Evolutionary conservation across 35 echinoderm and acorn worm species (phyloP).

Genomic region (Diadema setosum): DNA sequence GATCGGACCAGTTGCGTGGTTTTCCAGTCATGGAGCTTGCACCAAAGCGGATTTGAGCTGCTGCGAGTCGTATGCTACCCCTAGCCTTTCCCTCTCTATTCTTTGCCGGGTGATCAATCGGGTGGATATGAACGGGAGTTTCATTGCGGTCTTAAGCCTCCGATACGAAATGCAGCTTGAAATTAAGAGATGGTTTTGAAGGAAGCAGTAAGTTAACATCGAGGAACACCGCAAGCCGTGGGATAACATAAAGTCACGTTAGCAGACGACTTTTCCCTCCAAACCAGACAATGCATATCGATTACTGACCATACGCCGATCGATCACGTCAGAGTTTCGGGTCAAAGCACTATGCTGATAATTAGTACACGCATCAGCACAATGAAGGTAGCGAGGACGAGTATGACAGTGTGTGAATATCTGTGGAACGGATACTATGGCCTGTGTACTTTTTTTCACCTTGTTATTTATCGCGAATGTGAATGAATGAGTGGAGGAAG

Average conservation of each 20-base stretch:
- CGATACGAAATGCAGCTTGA: too few relatives aligned
- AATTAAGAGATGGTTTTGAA: too few relatives aligned
- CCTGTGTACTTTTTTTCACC: slow-evolving; percentile 7
- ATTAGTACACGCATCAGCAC: neutral
- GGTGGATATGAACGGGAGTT: too few relatives aligned
- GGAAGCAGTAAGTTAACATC: too few relatives aligned
- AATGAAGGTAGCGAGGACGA: neutral
- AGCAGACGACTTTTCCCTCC: too few relatives aligned
- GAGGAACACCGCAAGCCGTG: too few relatives aligned
- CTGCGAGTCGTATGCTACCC: too few relatives aligned
- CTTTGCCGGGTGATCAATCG: too few relatives aligned
- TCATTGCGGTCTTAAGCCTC: too few relatives aligned
- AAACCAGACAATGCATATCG: neutral
- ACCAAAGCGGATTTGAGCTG: neutral
- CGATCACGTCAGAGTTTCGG: neutral
- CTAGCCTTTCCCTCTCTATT: too few relatives aligned
- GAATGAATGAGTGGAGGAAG: slow-evolving; percentile 1
- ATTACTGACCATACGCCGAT: neutral
- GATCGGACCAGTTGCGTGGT: neutral
- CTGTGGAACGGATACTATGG: neutral
- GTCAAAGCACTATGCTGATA: slow-evolving; percentile 5
- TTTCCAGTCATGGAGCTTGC: neutral
- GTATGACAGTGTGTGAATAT: neutral
- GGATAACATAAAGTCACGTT: too few relatives aligned
- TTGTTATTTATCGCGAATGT: neutral